Percentiles rank a stretch among this genome's conserved stretches.
These are phyloP conservation scores for Penaeus vannamei DNA, from an alignment of 1,140 invertebrate species.

Conservation along the genomic window DNA sequence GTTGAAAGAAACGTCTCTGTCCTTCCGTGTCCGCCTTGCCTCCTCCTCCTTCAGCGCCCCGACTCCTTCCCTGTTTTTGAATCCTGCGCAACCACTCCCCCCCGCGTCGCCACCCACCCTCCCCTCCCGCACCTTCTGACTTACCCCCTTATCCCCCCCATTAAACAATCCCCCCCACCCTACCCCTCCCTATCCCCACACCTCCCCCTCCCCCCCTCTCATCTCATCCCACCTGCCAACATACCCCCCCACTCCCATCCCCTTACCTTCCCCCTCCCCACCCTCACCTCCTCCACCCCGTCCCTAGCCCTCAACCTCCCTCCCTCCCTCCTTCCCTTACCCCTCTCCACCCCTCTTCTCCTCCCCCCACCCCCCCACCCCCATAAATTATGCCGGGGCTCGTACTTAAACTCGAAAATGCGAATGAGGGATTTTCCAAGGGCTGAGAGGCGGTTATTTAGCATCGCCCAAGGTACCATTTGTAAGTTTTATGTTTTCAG, in stretches of 20 bases:
- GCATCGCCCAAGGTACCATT: constrained; percentile 48
- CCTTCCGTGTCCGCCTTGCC: background rate
- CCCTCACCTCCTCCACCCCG: background rate
- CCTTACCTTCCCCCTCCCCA: background rate
- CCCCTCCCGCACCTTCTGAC: background rate
- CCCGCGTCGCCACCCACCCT: background rate
- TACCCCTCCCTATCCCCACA: too few species aligned
- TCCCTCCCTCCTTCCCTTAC: background rate
- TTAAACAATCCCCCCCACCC: background rate
- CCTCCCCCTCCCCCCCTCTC: background rate
- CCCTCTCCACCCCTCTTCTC: background rate
- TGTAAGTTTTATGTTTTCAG: constrained; percentile 63
- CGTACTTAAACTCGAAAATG: constrained; percentile 64
- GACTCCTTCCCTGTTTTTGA: background rate
- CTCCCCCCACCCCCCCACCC: background rate
- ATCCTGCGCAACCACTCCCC: background rate
- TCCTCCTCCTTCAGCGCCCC: background rate
- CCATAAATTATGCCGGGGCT: constrained; percentile 57
- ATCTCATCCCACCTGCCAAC: background rate
- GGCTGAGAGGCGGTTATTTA: constrained; percentile 49
- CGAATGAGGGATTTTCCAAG: constrained; percentile 60
- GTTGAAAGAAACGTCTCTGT: too few species aligned
- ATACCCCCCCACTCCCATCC: background rate
- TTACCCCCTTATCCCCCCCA: background rate
- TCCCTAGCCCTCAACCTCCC: background rate